Base-by-base conservation (phyloP, 1,140 invertebrate species). In the Oncopeltus fasciatus region DNA sequence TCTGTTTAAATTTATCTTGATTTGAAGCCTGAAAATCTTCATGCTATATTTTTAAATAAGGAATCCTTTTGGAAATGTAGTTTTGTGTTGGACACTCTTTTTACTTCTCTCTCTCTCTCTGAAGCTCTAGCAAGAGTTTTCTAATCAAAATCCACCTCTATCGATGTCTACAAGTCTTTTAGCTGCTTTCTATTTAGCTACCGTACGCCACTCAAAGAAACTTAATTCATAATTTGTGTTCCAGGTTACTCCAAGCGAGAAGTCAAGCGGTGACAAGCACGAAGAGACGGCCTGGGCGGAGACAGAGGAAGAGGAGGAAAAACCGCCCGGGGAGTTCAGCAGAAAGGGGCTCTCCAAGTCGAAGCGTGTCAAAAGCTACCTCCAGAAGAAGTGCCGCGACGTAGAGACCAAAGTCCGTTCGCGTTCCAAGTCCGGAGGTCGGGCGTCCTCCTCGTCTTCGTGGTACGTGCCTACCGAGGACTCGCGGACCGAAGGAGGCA, bases 201-300 rank as follows among this genome's bases (percentile, higher is more conserved):
- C n/a, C n/a, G n/a, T n/a, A n/a, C n/a, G n/a, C n/a, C n/a, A n/a
- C n/a, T n/a, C n/a, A n/a, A n/a, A n/a, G n/a, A n/a, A n/a, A n/a
- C n/a, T n/a, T n/a, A n/a, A n/a, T n/a, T n/a, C n/a, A n/a, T n/a
- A 1, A 27, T 28, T 60, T 0, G 9, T 28, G 1, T 72, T 72
- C 20, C 69, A 74, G 72, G 72, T 74, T 21, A 74, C 72, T 29
- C 72, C 72, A 46, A 71, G 59, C 44, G 59, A 60, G 33, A 59
- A 59, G 49, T 18, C 18, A 2, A 24, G 43, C 18, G 43, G 18
- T n/a, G 38, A 29, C 24, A 49, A 51, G 29, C 31, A n/a, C 16
- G 59, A 51, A n/a, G 59, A 60, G 18, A 18, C 24, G 5, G 59
- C 59, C 26, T 60, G 59, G 59, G 24, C 43, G 4, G 59, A 60